phyloP scores from a whole-genome alignment of 1,140 invertebrate genomes.

The Thaumatotibia leucotreta region DNA sequence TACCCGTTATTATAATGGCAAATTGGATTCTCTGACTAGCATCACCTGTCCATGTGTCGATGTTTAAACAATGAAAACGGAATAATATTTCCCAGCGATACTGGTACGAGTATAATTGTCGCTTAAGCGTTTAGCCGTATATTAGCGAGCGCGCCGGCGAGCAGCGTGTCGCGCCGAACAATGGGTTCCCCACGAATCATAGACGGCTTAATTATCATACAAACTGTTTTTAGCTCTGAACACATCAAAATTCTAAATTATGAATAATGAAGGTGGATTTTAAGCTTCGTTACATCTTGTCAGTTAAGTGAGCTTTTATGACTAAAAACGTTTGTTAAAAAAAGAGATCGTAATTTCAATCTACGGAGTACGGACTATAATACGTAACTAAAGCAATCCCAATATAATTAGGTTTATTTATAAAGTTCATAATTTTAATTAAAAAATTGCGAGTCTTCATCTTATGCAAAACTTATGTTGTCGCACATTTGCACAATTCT shows the following conservation, averaged over 20 bases:
- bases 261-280: slow-evolving; percentile 65
- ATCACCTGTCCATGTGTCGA: neutral
- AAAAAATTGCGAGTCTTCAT: no score
- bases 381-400: no score
- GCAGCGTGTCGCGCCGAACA: slow-evolving; percentile 27
- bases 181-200: slow-evolving; percentile 45
- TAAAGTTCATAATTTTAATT: no score
- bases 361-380: slow-evolving; percentile 36
- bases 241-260: slow-evolving; percentile 53
- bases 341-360: slow-evolving; percentile 44
- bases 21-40: neutral
- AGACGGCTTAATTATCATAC: slow-evolving; percentile 57
- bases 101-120: slow-evolving; percentile 23
- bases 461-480: no score
- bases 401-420: no score
- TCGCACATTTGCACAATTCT: no score
- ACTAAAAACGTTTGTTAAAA: slow-evolving; percentile 40
- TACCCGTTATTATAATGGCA: neutral
- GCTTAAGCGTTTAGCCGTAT: slow-evolving; percentile 4
- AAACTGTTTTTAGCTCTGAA: slow-evolving; percentile 54
- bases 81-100: neutral
- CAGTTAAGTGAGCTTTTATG: slow-evolving; percentile 52
- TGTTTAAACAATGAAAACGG: neutral
- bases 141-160: slow-evolving; percentile 14
- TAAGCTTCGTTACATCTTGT: slow-evolving; percentile 65